Evolutionary conservation across 1,140 invertebrate species (phyloP).

Genomic region (Schlechtendalia chinensis): DNA sequence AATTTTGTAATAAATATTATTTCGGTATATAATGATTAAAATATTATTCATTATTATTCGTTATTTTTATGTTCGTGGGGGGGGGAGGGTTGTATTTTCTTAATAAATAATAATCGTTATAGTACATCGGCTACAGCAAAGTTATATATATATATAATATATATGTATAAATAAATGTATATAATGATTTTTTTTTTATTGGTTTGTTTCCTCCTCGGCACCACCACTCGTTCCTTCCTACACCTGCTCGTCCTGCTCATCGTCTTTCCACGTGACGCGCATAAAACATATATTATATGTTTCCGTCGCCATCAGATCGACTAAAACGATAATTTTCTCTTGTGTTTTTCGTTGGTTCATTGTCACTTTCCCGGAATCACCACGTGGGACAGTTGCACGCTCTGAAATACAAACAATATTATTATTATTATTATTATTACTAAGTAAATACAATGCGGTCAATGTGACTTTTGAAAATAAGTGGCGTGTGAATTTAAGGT

Average conservation of each 20-base stretch:
- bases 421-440: no score
- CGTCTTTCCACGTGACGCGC: no score
- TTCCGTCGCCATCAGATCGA: background rate
- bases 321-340: background rate
- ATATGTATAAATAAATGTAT: background rate
- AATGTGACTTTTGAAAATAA: no score
- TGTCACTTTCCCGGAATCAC: conserved; percentile 43
- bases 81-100: no score
- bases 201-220: background rate
- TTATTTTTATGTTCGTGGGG: no score
- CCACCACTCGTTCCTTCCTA: no score
- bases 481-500: no score
- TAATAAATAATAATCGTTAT: background rate
- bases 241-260: background rate
- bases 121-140: background rate
- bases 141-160: conserved; percentile 15
- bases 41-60: background rate
- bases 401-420: background rate
- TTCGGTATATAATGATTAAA: conserved; percentile 11
- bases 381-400: conserved; percentile 33
- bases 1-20: background rate
- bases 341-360: background rate
- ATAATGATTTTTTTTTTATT: background rate
- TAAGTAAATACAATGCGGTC: no score
- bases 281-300: no score